Conservation (phyloP, 35 echinoderm and acorn worm species). For the Anneissia japonica region DNA sequence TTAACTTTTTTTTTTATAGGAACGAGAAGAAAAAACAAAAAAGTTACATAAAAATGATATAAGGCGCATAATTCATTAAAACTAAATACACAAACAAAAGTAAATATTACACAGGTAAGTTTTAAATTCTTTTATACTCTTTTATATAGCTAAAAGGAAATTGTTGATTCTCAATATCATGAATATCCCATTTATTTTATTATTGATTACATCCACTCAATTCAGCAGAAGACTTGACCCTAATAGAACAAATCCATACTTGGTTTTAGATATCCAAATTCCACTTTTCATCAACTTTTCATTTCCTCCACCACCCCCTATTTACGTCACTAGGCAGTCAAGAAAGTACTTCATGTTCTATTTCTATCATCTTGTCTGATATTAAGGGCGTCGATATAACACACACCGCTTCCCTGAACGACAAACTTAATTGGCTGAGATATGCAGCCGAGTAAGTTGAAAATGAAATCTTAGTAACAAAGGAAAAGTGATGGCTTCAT, state of each 20-base stretch:
- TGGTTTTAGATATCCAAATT: background rate
- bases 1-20: too few species aligned
- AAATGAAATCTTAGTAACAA: background rate
- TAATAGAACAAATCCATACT: background rate
- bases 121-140: too few species aligned
- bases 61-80: too few species aligned
- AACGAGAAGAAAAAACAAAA: too few species aligned
- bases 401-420: background rate
- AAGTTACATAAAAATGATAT: too few species aligned
- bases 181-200: background rate
- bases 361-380: background rate
- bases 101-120: too few species aligned
- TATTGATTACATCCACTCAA: background rate
- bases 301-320: background rate
- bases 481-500: background rate
- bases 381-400: background rate
- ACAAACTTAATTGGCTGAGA: background rate
- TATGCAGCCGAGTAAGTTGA: background rate
- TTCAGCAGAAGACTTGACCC: background rate
- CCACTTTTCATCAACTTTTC: background rate
- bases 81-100: too few species aligned
- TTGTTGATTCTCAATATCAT: background rate
- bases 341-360: background rate
- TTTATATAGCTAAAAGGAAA: background rate
- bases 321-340: background rate